Percentiles rank a stretch among this genome's conserved stretches.
These are phyloP conservation scores for Phyllostomus hastatus DNA, from an alignment of 2,113 vertebrate species.

Conservation along the genomic window DNA sequence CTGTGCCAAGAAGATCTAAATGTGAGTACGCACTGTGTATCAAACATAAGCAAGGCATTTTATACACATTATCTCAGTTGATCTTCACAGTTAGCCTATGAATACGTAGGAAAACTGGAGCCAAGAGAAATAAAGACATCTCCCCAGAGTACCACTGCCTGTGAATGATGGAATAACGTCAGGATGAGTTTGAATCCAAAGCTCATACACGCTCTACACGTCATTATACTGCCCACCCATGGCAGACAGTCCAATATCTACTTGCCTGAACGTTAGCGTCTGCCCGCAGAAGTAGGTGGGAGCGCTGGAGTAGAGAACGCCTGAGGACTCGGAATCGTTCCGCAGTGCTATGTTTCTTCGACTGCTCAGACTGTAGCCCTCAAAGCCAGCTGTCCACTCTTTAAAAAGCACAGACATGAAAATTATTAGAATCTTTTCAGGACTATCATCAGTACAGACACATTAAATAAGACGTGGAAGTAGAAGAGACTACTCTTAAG, in stretches of 20 bases:
- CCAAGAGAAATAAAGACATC: background rate
- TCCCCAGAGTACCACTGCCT: background rate
- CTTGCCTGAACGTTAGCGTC: conserved; percentile 95
- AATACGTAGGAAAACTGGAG: background rate
- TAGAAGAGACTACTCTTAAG: background rate
- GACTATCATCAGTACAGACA: background rate
- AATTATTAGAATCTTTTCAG: conserved; percentile 22
- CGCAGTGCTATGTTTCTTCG: conserved; percentile 94
- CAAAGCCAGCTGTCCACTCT: conserved; percentile 93
- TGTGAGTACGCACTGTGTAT: background rate
- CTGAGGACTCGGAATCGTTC: conserved; percentile 84
- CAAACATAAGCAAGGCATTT: background rate
- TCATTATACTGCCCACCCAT: background rate
- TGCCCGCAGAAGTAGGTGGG: conserved; percentile 95
- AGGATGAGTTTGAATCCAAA: background rate
- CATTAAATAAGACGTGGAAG: background rate
- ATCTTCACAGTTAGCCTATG: background rate
- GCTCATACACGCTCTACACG: background rate
- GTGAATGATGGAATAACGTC: background rate
- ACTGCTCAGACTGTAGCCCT: conserved; percentile 97
- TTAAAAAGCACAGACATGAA: conserved; percentile 33
- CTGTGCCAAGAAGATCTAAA: background rate
- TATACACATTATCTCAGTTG: background rate
- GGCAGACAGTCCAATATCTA: background rate
- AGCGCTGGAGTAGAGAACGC: conserved; percentile 93